Evolutionary conservation across 2,113 vertebrate genomes (phyloP), one percentile per base, ranked within the genome.

Genomic region (Guaruba guarouba): DNA sequence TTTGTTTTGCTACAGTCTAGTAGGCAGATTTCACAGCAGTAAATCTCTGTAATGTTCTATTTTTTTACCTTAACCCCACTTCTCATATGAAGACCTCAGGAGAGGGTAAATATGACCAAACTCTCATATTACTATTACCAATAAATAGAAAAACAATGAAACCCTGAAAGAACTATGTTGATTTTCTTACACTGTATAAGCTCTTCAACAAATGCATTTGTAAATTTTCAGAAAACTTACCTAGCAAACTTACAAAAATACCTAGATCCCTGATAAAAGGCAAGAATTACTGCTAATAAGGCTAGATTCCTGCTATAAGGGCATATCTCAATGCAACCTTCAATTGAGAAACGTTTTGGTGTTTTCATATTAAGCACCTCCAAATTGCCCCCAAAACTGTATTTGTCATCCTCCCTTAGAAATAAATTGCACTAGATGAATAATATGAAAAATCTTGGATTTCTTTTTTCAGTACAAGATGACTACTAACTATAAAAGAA

Each of bases 121-220:
- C 4, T 2, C 3, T 76, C 6, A 4, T 39, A 24, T 28, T 55
- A 19, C 27, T 86, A 18, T 10, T 37, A 52, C 12, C 7, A 64
- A 27, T 64, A 66, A 67, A 70, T 17, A 59, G 9, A 74, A 82
- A 82, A 61, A 5, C 8, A 51, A 54, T n/a, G 1, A 82, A 75
- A 33, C 1, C 3, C 3, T 11, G 2, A 20, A 52, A 64, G 16
- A 49, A 46, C 16, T 5, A n/a, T 14, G 7, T 12, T 57, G 2
- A 39, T 76, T 90, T 85, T 68, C 66, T 51, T 62, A 14, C 8
- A 49, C 51, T 49, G 8, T 51, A 13, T 17, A 92, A 77, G 31
- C 15, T 55, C 14, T 43, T n/a, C 13, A 3, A 41, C 5, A 86
- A 80, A 74, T 8, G 11, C 25, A 67, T 28, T 78, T 59, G n/a